Percentiles rank a stretch among this genome's conserved stretches.
Evolutionary conservation across 2,797 vertebrate genomes (phyloP).

Genomic region (Rhinichthys osculus): DNA sequence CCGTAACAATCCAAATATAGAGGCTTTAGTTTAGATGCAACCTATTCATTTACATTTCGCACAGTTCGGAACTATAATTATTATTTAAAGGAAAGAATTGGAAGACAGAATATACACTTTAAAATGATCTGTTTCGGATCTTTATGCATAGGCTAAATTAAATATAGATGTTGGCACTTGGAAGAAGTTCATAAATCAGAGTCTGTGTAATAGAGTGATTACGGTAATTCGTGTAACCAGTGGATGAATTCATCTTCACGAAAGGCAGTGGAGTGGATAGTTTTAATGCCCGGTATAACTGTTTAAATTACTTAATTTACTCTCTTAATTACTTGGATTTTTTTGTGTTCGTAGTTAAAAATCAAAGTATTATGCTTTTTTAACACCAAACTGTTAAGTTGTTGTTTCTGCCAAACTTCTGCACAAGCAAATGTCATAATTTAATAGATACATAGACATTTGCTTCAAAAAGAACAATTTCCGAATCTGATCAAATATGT

Average conservation of each 20-base stretch:
- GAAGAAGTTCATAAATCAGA: background rate
- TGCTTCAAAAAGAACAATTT: background rate
- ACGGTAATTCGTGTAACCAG: slow-evolving; percentile 47
- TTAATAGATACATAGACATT: background rate
- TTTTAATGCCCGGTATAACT: background rate
- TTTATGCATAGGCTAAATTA: background rate
- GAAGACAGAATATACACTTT: background rate
- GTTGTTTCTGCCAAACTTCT: background rate
- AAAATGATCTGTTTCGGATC: background rate
- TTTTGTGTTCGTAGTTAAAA: background rate
- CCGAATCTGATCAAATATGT: background rate
- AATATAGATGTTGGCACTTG: background rate
- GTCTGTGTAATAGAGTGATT: slow-evolving; percentile 25
- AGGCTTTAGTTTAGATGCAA: background rate
- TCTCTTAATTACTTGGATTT: background rate
- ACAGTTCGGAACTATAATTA: background rate
- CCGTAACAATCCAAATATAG: slow-evolving; percentile 20
- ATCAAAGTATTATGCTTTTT: background rate
- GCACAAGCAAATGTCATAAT: background rate
- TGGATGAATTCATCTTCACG: background rate
- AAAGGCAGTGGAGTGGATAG: background rate
- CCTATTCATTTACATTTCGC: background rate
- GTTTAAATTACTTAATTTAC: background rate
- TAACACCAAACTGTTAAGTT: background rate
- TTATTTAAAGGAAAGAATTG: background rate